A percentile compares a stretch with the other conserved stretches of the same genome.
Evolutionary conservation across 2,113 vertebrate genomes (phyloP).

Genomic region (Microtus pennsylvanicus): DNA sequence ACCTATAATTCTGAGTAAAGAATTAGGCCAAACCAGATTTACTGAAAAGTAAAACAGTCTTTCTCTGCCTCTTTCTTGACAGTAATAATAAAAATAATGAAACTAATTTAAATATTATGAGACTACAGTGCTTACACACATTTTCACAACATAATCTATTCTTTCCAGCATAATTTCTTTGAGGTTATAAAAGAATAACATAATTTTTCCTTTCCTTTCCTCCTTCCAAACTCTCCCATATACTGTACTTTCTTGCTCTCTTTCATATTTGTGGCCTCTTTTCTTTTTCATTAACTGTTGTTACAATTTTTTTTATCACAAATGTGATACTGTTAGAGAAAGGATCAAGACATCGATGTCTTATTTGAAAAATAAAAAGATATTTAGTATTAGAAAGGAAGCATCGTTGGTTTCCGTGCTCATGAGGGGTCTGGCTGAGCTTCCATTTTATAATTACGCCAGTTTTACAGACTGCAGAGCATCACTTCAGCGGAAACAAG

Average conservation of each 20-base stretch:
- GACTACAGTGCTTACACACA: not conserved
- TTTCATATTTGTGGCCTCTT: not conserved
- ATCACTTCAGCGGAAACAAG: not conserved
- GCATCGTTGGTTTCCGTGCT: not conserved
- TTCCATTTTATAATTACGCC: no score
- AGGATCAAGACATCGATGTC: not conserved
- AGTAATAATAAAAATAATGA: not conserved
- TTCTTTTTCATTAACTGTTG: not conserved
- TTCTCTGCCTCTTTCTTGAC: not conserved
- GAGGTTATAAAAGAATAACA: not conserved
- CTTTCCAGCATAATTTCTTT: not conserved
- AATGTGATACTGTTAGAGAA: not conserved
- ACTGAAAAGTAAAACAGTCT: not conserved
- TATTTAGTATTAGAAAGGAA: not conserved
- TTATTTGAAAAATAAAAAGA: constrained; percentile 1
- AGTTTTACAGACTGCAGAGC: not conserved
- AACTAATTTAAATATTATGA: constrained; percentile 2
- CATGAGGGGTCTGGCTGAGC: not conserved
- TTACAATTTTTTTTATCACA: not conserved
- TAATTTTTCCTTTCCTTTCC: not conserved
- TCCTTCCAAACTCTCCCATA: not conserved
- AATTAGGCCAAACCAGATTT: not conserved
- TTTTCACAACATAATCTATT: not conserved
- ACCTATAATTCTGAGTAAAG: not conserved
- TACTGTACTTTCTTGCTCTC: no score